Conservation (phyloP, 1,140 invertebrate species). For the Trinorchestia longiramus region DNA sequence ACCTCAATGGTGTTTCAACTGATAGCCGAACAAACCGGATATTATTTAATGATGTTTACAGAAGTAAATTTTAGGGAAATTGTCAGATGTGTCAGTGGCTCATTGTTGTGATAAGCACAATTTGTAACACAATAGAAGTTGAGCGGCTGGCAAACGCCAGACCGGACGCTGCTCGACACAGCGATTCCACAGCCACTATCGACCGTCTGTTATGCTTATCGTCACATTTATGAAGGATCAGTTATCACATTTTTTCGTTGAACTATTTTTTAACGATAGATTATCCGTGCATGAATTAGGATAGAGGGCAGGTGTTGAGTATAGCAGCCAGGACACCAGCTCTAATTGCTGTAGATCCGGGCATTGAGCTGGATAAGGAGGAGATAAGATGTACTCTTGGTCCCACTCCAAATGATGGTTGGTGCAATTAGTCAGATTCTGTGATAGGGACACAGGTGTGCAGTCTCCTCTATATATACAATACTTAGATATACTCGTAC, state of each 20-base stretch:
- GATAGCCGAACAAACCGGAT: neutral
- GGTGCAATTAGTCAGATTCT: constrained; percentile 43
- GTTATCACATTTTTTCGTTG: neutral
- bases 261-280: neutral
- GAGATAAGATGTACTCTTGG: neutral
- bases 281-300: constrained; percentile 17
- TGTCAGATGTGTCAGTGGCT: neutral
- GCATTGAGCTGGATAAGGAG: constrained; percentile 26
- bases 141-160: neutral
- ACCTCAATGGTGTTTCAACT: neutral
- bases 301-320: constrained; percentile 43
- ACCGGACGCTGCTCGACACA: neutral
- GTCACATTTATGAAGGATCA: neutral
- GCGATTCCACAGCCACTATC: neutral
- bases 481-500: neutral
- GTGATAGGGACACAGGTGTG: neutral
- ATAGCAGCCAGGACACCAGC: neutral
- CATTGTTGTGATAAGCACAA: constrained; percentile 32
- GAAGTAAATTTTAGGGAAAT: neutral
- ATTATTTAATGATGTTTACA: neutral
- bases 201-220: neutral
- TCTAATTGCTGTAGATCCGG: constrained; percentile 38
- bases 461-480: neutral
- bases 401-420: constrained; percentile 28
- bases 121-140: neutral